Base-by-base conservation (phyloP, 2,888 invertebrate genomes). In the Polymixis flavicincta region DNA sequence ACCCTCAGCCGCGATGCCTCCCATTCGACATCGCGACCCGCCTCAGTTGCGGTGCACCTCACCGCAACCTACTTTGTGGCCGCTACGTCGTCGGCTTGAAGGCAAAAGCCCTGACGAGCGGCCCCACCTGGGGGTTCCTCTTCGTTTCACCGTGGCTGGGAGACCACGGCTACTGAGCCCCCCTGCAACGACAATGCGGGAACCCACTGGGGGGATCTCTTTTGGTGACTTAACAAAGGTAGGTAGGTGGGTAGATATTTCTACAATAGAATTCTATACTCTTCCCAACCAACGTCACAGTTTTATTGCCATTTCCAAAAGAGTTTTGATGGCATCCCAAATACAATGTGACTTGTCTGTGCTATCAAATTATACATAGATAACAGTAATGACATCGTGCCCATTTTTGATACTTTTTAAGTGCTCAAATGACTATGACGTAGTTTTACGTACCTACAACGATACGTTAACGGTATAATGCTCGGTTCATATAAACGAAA, bases 341-440 rank as follows among this genome's bases (percentile, higher is more conserved):
- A 19, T 32, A 60, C 42, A 57, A n/a, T 45, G 17, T 48, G 54
- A 32, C 45, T 54, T 19, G 61, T 72, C 17, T 1, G 13, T 54
- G 25, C 71, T 14, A 73, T 45, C 60, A 61, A 71, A 71, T 72
- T 6, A 37, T 25, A 45, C 19, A 32, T 52, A n/a, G n/a, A n/a
- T n/a, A 71, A 45, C 52, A 60, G 19, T 73, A 52, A 74, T 72
- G 52, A 22, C 42, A 60, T 60, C 42, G 32, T 73, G 45, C 14
- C 60, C 45, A 73, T 74, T 45, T 45, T 19, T 45, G 14, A 45
- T 45, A 45, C 37, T 9, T 28, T 71, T 45, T 71, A 71, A 42
- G 73, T 72, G 32, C 2, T 14, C 19, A 55, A 45, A 71, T 45
- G 19, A 60, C 22, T 6, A 42, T 28, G 19, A 37, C 8, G 11